These are phyloP conservation scores for Pantala flavescens DNA, from an alignment of 1,140 invertebrate species.

Conservation along the genomic window DNA sequence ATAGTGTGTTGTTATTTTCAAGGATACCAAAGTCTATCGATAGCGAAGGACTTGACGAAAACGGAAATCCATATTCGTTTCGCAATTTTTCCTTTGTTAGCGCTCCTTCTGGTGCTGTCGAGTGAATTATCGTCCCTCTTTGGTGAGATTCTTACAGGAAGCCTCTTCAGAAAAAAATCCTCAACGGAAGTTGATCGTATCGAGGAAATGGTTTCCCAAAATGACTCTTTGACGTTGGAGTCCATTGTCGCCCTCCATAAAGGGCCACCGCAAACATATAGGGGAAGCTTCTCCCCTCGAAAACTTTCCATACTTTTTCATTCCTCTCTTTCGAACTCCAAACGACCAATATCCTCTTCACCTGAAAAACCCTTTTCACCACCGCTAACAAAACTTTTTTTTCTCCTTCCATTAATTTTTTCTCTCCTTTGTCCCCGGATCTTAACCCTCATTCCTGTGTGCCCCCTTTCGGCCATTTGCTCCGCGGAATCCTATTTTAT, in stretches of 20 bases:
- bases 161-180: background rate
- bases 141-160: too few species aligned
- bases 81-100: too few species aligned
- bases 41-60: too few species aligned
- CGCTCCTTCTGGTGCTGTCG: too few species aligned
- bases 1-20: too few species aligned
- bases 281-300: background rate
- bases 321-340: background rate
- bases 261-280: background rate
- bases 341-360: background rate
- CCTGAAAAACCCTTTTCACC: background rate
- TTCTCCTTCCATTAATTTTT: background rate
- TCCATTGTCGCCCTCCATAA: background rate
- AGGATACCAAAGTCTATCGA: too few species aligned
- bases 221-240: background rate
- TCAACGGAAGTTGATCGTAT: background rate
- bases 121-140: too few species aligned
- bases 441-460: background rate
- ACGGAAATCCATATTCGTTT: too few species aligned
- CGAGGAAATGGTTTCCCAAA: background rate
- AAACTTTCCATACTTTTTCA: background rate
- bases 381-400: background rate
- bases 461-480: background rate
- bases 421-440: background rate
- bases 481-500: background rate